Conservation (phyloP, 92 coral and sea anemone species). For the Anthopleura xanthogrammica region DNA sequence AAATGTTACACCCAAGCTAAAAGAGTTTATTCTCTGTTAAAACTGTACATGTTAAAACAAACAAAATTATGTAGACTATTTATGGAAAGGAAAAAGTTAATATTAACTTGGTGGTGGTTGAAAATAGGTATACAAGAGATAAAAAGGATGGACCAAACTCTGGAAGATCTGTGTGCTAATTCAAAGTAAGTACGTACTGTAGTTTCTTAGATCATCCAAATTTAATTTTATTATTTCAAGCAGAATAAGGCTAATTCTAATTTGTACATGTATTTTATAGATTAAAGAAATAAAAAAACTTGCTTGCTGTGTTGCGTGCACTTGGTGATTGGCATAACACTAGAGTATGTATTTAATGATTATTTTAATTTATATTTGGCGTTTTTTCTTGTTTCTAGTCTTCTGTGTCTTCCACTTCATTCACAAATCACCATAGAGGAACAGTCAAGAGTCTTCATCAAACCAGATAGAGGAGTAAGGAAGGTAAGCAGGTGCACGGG, state of each 20-base stretch:
- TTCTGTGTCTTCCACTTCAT: slow-evolving; percentile 80
- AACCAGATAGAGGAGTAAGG: slow-evolving; percentile 54
- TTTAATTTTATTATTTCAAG: neutral
- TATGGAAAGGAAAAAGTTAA: neutral
- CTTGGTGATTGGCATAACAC: too few species aligned
- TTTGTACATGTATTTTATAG: neutral
- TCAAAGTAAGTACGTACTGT: slow-evolving; percentile 45
- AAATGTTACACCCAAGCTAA: too few species aligned
- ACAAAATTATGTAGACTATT: neutral
- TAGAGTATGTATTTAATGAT: too few species aligned
- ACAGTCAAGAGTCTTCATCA: slow-evolving; percentile 70
- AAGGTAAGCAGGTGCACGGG: slow-evolving; percentile 38
- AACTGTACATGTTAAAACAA: too few species aligned
- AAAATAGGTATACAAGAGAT: slow-evolving; percentile 72
- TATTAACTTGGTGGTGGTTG: neutral
- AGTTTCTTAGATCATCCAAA: neutral
- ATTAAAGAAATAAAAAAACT: too few species aligned
- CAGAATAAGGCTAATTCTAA: neutral
- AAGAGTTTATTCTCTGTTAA: too few species aligned
- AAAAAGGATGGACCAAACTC: slow-evolving; percentile 61
- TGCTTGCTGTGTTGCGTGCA: too few species aligned
- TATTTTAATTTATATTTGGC: too few species aligned
- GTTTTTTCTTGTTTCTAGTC: slow-evolving; percentile 33
- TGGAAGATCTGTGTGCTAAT: slow-evolving; percentile 56
- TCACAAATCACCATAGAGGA: slow-evolving; percentile 85